Evolutionary conservation across 2,113 vertebrate genomes (phyloP), one percentile per base, ranked within the genome.

Genomic region (Rhineura floridana): DNA sequence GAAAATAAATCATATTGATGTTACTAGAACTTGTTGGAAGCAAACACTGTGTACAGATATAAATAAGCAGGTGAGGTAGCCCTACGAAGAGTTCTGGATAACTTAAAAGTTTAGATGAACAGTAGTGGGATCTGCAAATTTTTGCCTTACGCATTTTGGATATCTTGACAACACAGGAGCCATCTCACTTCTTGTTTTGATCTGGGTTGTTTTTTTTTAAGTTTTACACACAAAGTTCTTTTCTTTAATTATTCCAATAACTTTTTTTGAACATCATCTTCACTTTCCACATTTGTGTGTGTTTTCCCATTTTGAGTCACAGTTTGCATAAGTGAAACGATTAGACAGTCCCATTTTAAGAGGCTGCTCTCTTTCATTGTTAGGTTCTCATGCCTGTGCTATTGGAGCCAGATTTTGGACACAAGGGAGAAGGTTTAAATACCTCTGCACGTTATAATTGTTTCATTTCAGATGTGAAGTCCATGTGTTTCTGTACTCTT

Each of bases 281-380:
- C 85, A 84, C 85, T 91, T 93, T 93, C 91, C 80, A 55, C 44
- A 0, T 0, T 46, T 23, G 42, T 87, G 83, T 75, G 90, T 92
- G 90, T 93, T 94, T 89, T 85, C 84, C 94, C 90, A 77, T 69
- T 76, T 81, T 67, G 87, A 79, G 9, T 72, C 89, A 92, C 89
- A 90, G 84, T 0, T 0, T 88, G 87, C 90, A 85, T 11, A 0
- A 86, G 81, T 90, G 83, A 72, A n/a, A 36, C 44, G 78, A 92
- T 94, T 82, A 93, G 62, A 94, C 92, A 92, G 92, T 84, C 91
- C 90, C 83, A 91, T 90, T 92, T 90, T 90, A 87, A 63, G 90
- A 89, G 77, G 23, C 2, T 0, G 72, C 44, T 81, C 80, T 0
- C 12, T 59, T 90, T 90, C 86, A 63, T 84, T 90, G 79, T 77